Evolutionary conservation across 2,113 vertebrate species (phyloP), one percentile per base, ranked within the genome.

Genomic region (Galeopterus variegatus): DNA sequence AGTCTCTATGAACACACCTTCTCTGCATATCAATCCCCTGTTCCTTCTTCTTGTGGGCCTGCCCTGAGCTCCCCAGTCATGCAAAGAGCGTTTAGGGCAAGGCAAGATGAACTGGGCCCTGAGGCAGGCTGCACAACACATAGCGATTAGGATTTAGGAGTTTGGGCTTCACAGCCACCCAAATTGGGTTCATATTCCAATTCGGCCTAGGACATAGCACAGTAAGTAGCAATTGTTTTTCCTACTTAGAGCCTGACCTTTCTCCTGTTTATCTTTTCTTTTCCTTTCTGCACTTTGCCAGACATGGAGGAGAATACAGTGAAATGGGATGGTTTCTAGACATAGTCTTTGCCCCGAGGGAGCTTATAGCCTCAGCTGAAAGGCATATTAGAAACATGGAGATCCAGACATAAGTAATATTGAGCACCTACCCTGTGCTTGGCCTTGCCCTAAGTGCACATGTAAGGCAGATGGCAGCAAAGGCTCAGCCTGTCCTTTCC

Each of bases 191-290:
- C 52, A 33, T 79, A 67, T 24, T 45, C 45, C 52, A 52, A 52
- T 23, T 52, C 24, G 90, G 41, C 9, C 93, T 69, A 64, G 76
- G 56, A 50, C 56, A 84, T 4, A 90, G 31, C 56, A 84, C 80
- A 80, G 6, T 64, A 93, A 89, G n/a, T 54, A 14, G 28, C 26
- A 45, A 82, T 54, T 58, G 10, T 50, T n/a, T n/a, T 52, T 80
- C 80, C 54, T 88, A 75, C 11, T 45, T 93, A 95, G 52, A 87
- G 48, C 9, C 24, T 67, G 21, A 65, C 1, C 81, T 96, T 93
- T 31, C 33, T 81, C 54, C 17, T 31, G 1, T 60, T 73, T 48
- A 54, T 77, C 12, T 70, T 50, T 77, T 94, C 48, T 93, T 24
- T 64, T 48, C 24, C 36, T 36, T 56, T 94, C 89, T 83, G 65